Base-by-base conservation (phyloP, 2,113 vertebrate species). In the Psammodynastes pulverulentus region DNA sequence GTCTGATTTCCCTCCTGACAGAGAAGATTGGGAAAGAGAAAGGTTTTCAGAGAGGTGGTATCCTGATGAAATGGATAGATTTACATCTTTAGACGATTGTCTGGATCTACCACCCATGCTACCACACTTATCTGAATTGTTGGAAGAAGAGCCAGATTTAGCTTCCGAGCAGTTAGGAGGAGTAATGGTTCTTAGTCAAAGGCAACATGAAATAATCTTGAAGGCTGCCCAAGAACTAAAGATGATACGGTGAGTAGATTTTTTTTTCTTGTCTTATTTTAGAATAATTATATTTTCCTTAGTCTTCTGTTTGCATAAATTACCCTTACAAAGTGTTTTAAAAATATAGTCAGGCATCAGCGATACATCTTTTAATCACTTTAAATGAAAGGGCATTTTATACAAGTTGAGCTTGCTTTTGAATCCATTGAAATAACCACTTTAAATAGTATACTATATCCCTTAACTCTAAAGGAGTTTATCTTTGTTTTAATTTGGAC, bases 181-280 rank as follows among this genome's bases (percentile, higher is more conserved):
- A 93, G 98, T 99, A 87, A 98, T 99, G 95, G 98, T 99, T n/a
- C 98, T 99, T 92, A 99, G 99, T 95, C 98, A 99, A 94, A 98
- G 98, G 94, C 99, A 99, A 92, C 99, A 99, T 94, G 99, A 99
- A 96, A 99, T 99, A 95, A 99, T 99, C 97, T 97, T 99, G 96
- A 99, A 99, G 97, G 99, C 99, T 97, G 99, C 99, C 79, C 99
- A 99, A 96, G 99, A 99, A 95, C 97, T 99, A 91, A 99, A 99
- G 97, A 98, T 99, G 97, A 98, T 99, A 95, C 98, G 99, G 99
- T 99, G 97, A 98, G 96, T 97, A 96, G 34, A 90, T 89, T 91
- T 23, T 23, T 96, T 94, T 93, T 94, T 1, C 26, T 91, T 87
- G 58, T 56, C 51, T 91, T 54, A 13, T 23, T 21, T 67, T 48